A percentile compares a stretch with the other conserved stretches of the same genome.
Conservation (phyloP, 2,113 vertebrate species). For the Psammodynastes pulverulentus region DNA sequence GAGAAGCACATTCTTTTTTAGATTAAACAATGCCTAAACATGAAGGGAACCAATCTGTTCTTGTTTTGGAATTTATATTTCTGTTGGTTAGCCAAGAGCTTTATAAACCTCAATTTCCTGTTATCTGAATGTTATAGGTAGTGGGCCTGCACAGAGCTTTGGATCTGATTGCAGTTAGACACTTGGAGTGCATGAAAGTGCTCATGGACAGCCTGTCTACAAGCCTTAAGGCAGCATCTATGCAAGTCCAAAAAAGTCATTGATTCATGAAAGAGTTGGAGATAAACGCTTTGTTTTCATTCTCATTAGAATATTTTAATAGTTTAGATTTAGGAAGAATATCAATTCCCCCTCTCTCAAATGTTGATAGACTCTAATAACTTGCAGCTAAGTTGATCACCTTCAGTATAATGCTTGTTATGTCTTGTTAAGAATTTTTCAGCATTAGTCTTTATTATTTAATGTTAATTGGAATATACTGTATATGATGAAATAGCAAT, state of each 20-base stretch:
- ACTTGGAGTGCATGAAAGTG: background rate
- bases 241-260: background rate
- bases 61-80: background rate
- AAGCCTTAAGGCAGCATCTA: background rate
- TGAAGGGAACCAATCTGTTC: background rate
- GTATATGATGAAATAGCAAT: background rate
- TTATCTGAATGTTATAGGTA: background rate
- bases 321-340: background rate
- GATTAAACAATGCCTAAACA: background rate
- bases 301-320: background rate
- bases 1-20: too few species aligned
- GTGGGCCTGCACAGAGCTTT: background rate
- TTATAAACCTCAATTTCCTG: background rate
- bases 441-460: background rate
- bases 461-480: background rate
- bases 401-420: background rate
- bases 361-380: background rate
- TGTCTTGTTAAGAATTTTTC: background rate
- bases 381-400: background rate
- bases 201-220: background rate
- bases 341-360: background rate
- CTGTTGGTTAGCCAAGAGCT: background rate
- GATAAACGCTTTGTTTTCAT: background rate
- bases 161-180: background rate
- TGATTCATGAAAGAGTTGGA: background rate